phyloP scores from a whole-genome alignment of 2,888 invertebrate species.

The Watsonalla binaria region DNA sequence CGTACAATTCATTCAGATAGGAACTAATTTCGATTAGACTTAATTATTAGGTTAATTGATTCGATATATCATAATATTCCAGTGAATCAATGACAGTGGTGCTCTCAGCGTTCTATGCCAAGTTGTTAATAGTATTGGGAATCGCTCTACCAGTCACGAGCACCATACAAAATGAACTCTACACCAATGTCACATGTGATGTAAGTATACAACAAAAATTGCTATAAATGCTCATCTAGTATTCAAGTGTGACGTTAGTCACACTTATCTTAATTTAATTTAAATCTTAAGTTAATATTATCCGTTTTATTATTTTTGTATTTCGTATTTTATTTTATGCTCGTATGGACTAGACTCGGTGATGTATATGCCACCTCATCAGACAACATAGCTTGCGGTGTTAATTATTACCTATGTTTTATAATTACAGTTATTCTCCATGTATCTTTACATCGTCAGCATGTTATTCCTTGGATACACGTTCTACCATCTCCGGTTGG shows the following conservation, averaged over 20 bases:
- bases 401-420: conserved; percentile 15
- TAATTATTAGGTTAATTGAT: conserved; percentile 32
- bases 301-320: too few relatives aligned
- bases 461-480: conserved; percentile 85
- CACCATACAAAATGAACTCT: conserved; percentile 77
- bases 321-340: too few relatives aligned
- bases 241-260: too few relatives aligned
- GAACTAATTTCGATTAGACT: conserved; percentile 14
- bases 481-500: conserved; percentile 78
- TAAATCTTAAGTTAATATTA: too few relatives aligned
- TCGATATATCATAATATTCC: conserved; percentile 50
- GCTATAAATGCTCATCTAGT: background rate
- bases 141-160: conserved; percentile 81
- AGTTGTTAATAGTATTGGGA: conserved; percentile 81
- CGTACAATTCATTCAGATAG: conserved; percentile 7
- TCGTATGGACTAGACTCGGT: too few relatives aligned
- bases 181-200: conserved; percentile 63
- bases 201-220: conserved; percentile 43
- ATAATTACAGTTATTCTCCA: conserved; percentile 81
- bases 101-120: conserved; percentile 82
- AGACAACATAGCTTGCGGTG: too few relatives aligned
- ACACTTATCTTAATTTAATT: too few relatives aligned
- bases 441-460: conserved; percentile 85
- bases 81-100: conserved; percentile 80
- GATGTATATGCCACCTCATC: too few relatives aligned